Conservation (phyloP, 2,797 vertebrate genomes). For the Melanotaenia pygmaea region DNA sequence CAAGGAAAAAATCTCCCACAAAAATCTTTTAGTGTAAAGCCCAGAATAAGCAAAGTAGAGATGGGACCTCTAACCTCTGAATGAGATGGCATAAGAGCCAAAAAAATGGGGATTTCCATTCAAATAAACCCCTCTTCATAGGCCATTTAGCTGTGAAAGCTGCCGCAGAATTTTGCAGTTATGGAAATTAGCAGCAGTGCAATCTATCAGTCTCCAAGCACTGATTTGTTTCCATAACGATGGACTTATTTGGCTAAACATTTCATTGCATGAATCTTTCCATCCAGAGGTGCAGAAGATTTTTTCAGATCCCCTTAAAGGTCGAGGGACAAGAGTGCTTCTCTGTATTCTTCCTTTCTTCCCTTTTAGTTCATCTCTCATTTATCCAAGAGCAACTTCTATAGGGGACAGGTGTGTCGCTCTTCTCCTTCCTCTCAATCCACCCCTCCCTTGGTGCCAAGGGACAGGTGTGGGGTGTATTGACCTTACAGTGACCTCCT, state of each 20-base stretch:
- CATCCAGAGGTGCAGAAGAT: slow-evolving; percentile 5
- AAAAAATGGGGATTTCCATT: slow-evolving; percentile 43
- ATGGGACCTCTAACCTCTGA: slow-evolving; percentile 22
- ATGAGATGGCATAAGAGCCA: slow-evolving; percentile 28
- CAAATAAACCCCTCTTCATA: slow-evolving; percentile 13
- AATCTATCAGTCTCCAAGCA: slow-evolving; percentile 14
- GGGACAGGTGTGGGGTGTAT: slow-evolving; percentile 70
- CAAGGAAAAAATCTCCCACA: slow-evolving; percentile 62
- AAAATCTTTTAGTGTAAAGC: slow-evolving; percentile 56
- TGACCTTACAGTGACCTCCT: slow-evolving; percentile 69
- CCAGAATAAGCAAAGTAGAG: slow-evolving; percentile 17
- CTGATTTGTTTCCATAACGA: slow-evolving; percentile 47
- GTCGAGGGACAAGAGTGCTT: slow-evolving; percentile 55
- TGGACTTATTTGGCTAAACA: slow-evolving; percentile 39
- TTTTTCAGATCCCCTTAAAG: slow-evolving; percentile 19
- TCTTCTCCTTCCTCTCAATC: slow-evolving; percentile 3
- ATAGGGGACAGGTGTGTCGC: slow-evolving; percentile 64
- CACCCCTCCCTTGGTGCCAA: slow-evolving; percentile 44
- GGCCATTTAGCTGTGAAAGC: slow-evolving; percentile 17
- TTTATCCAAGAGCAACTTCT: slow-evolving; percentile 33
- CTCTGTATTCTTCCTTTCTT: slow-evolving; percentile 1
- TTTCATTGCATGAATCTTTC: slow-evolving; percentile 13
- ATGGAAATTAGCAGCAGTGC: slow-evolving; percentile 48
- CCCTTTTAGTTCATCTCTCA: slow-evolving; percentile 29
- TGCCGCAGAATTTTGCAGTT: slow-evolving; percentile 31